Percentiles rank a stretch among this genome's conserved stretches.
phyloP scores from a whole-genome alignment of 1,140 invertebrate genomes.

The Aphaenogaster rudis region DNA sequence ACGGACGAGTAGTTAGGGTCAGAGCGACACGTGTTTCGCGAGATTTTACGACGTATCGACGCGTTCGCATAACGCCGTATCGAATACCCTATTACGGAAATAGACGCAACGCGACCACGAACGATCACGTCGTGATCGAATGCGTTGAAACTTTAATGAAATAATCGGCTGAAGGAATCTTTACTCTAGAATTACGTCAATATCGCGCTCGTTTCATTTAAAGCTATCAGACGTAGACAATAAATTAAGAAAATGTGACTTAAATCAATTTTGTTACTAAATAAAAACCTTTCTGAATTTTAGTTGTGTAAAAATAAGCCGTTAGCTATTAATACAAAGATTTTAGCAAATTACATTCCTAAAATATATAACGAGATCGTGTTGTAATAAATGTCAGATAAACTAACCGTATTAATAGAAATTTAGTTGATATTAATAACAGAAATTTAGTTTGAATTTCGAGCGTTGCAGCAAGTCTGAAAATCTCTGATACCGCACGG shows the following conservation, averaged over 20 bases:
- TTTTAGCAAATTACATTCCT: neutral
- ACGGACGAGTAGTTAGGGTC: conserved; percentile 63
- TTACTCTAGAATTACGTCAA: neutral
- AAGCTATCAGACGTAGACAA: neutral
- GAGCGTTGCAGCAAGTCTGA: neutral
- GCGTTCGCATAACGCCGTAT: neutral
- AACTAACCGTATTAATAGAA: conserved; percentile 7
- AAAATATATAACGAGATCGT: neutral
- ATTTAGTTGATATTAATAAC: neutral
- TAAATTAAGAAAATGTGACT: neutral
- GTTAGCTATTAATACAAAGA: neutral
- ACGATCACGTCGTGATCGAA: neutral
- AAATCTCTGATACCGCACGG: neutral
- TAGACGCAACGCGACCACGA: neutral
- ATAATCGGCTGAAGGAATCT: neutral
- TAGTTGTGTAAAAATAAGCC: neutral
- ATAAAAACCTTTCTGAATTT: neutral
- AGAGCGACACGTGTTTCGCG: neutral
- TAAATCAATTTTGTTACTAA: neutral
- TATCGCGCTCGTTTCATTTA: neutral
- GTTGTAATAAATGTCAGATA: neutral
- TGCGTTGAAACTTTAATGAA: neutral
- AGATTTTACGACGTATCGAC: conserved; percentile 72
- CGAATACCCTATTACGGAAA: neutral
- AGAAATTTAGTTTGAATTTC: conserved; percentile 23